Evolutionary conservation across 1,140 invertebrate genomes (phyloP).

Genomic region (Neodiprion lecontei): DNA sequence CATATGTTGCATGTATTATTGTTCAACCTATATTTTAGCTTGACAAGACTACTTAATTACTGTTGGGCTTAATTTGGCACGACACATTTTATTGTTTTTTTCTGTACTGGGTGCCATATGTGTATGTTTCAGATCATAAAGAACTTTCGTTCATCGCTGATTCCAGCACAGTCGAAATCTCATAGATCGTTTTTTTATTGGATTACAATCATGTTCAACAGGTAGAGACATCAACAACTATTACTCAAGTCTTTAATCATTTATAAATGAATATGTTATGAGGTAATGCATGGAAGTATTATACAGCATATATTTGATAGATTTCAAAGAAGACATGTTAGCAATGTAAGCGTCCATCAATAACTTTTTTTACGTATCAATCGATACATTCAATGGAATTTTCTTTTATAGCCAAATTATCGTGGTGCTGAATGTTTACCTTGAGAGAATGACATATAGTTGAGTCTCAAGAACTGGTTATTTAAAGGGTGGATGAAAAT

Average conservation of each 20-base stretch:
- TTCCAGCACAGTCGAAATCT: neutral
- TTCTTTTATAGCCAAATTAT: neutral
- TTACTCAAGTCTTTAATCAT: neutral
- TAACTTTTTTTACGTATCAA: constrained; percentile 15
- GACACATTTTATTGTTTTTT: too few species aligned
- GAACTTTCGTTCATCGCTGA: constrained; percentile 20
- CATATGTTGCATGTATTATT: too few species aligned
- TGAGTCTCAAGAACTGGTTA: neutral
- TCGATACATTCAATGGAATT: neutral
- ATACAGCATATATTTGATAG: too few species aligned
- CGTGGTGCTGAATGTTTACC: constrained; percentile 2
- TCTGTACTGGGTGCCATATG: too few species aligned
- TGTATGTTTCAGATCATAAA: neutral
- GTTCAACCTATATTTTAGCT: too few species aligned
- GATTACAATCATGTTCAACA: constrained; percentile 42
- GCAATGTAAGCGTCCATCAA: too few species aligned
- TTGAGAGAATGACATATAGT: neutral
- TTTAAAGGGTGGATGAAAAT: constrained; percentile 64
- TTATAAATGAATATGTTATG: neutral
- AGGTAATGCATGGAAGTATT: neutral
- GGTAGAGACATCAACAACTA: constrained; percentile 28
- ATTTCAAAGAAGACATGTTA: too few species aligned
- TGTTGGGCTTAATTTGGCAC: too few species aligned
- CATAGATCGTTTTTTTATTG: constrained; percentile 37
- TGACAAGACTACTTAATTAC: too few species aligned